Evolutionary conservation across 2,888 invertebrate genomes (phyloP), one percentile per base, ranked within the genome.

Genomic region (Hypsopygia costalis): DNA sequence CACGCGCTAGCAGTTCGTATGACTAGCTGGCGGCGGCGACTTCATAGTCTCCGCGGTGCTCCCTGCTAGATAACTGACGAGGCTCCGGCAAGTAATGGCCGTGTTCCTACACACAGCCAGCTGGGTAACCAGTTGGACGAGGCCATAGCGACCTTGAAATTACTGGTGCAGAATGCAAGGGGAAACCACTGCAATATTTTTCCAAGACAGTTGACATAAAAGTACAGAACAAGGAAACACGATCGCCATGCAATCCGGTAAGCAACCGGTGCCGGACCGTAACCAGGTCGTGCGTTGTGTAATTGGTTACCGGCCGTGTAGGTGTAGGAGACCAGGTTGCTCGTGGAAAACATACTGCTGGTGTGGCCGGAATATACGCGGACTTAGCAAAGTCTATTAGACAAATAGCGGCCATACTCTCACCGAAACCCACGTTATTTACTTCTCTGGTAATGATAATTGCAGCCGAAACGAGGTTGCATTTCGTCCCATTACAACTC

Each of bases 371-470:
- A 43, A 12, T n/a, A 43, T 49, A 8, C 50, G 47, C 25, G 51
- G 55, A 1, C 10, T 46, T n/a, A 43, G 43, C 20, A 51, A 52
- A 30, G 52, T 51, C 0, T 52, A 56, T 10, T 54, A 51, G 50
- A 46, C 31, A 29, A 37, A 40, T 5, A 46, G 32, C 25, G 47
- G 54, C 0, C 51, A 51, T 32, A 44, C 47, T 6, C 1, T 33
- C 2, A 51, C 51, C 0, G 49, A 49, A 3, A 32, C 11, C 0
- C 32, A 48, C 21, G 25, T 22, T 6, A 20, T 46, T 0, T 44
- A 47, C 34, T 43, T 39, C 35, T 46, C 44, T 9, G 49, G 44
- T 0, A 42, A 41, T 33, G 34, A 43, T n/a, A 2, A 12, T 2
- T 40, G 4, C 10, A 46, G 49, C 37, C 21, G 28, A 29, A 43